Conservation (phyloP, 2,113 vertebrate genomes). For the Synodontis membranacea region DNA sequence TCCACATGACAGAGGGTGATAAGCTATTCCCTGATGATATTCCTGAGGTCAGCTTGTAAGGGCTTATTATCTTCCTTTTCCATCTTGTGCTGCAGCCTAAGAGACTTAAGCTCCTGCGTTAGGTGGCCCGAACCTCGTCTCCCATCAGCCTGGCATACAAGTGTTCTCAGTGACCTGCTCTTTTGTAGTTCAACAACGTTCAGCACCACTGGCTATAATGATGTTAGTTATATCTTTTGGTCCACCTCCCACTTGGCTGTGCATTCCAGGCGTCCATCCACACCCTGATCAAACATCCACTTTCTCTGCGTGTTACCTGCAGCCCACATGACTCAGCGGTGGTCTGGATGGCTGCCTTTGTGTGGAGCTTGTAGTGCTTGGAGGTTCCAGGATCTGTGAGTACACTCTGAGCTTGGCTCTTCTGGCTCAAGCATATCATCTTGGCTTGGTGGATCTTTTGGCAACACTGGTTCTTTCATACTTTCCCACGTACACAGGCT, state of each 20-base stretch:
- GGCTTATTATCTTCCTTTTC: background rate
- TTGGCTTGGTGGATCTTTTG: background rate
- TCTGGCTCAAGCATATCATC: background rate
- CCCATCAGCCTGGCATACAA: background rate
- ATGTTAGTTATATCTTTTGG: background rate
- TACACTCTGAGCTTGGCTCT: background rate
- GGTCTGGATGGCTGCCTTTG: background rate
- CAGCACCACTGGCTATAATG: background rate
- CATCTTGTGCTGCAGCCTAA: conserved; percentile 24
- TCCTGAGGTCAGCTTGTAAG: background rate
- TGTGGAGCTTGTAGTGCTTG: background rate
- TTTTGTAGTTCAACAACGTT: background rate
- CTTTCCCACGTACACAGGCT: background rate
- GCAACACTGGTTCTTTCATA: background rate
- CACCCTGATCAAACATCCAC: background rate
- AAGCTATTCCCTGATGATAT: background rate
- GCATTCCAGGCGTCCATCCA: background rate
- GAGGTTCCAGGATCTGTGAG: background rate
- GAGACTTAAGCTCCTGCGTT: background rate
- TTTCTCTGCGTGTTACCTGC: background rate
- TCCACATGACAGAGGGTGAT: background rate
- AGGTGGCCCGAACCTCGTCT: conserved; percentile 3
- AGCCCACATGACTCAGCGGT: background rate
- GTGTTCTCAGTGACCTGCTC: background rate
- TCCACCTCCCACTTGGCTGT: background rate